Conservation (phyloP, 2,113 vertebrate species). For the Ginglymostoma cirratum region DNA sequence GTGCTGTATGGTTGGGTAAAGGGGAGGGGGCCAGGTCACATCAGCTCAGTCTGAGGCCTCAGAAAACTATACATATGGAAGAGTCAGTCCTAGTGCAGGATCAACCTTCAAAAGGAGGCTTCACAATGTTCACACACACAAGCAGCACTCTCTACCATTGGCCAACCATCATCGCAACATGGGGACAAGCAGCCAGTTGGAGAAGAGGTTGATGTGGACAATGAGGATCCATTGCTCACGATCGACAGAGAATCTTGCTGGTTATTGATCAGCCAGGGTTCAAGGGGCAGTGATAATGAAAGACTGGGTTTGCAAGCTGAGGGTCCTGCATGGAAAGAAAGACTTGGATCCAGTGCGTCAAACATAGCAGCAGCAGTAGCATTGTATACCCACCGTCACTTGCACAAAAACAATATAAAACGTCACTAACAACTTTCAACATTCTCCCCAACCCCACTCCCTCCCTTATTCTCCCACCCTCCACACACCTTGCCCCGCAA, state of each 20-base stretch:
- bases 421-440: conserved; percentile 27
- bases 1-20: background rate
- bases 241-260: background rate
- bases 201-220: background rate
- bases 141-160: background rate
- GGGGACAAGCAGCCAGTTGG: background rate
- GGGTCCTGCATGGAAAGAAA: background rate
- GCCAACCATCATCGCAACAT: background rate
- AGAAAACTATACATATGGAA: no score
- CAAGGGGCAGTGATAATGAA: background rate
- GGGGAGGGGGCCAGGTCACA: background rate
- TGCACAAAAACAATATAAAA: conserved; percentile 33
- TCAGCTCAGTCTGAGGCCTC: no score
- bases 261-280: background rate
- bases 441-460: background rate
- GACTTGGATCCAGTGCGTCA: background rate
- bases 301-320: background rate
- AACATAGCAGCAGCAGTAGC: conserved; percentile 17
- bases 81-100: no score
- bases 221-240: background rate
- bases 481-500: background rate
- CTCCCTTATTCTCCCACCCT: background rate
- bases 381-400: conserved; percentile 28
- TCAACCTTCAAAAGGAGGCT: background rate
- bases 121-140: background rate